Conservation (phyloP, 2,797 vertebrate species). For the Poeciliopsis presidionis region DNA sequence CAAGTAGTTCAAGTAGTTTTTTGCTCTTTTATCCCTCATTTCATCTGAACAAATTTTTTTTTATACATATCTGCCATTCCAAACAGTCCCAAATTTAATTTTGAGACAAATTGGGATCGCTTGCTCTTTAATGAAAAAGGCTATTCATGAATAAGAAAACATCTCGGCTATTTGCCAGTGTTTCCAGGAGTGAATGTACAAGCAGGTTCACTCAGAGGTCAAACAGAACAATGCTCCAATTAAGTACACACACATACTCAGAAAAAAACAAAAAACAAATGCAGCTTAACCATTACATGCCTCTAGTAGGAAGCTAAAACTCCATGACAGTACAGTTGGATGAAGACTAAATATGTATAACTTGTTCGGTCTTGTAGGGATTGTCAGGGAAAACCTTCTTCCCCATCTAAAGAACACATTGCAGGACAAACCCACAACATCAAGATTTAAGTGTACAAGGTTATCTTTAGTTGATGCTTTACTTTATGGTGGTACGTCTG, state of each 20-base stretch:
- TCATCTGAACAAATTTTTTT: neutral
- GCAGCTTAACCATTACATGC: neutral
- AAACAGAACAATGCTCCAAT: neutral
- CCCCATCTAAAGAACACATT: neutral
- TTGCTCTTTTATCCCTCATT: neutral
- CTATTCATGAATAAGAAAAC: neutral
- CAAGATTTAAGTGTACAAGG: neutral
- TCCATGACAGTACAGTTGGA: neutral
- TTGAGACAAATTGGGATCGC: neutral
- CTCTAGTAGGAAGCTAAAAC: neutral
- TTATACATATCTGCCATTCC: neutral
- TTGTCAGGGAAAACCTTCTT: neutral
- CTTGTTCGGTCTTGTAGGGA: slow-evolving; percentile 7
- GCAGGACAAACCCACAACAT: neutral
- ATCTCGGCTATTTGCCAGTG: neutral
- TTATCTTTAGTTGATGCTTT: neutral
- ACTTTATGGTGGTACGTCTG: neutral
- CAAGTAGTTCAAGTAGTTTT: neutral
- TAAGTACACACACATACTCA: neutral
- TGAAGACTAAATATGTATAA: neutral
- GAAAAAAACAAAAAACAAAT: neutral
- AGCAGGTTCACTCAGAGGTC: neutral
- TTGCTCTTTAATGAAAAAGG: neutral
- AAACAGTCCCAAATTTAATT: neutral
- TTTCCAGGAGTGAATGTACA: neutral